A percentile compares a stretch with the other conserved stretches of the same genome.
phyloP scores from a whole-genome alignment of 2,888 invertebrate genomes.

The Parascotia fuliginaria region DNA sequence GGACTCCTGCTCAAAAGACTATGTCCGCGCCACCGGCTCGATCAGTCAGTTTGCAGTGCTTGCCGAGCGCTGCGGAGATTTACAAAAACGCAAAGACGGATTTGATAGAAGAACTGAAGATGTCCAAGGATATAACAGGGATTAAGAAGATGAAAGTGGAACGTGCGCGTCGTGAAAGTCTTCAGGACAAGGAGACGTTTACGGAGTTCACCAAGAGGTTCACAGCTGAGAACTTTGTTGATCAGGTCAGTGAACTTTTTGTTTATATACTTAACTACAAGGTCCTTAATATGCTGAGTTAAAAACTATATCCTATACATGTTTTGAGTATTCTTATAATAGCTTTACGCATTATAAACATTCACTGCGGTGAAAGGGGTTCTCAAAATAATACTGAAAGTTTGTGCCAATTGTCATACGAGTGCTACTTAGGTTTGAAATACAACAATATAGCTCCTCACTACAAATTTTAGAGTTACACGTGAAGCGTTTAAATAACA shows the following conservation, averaged over 20 bases:
- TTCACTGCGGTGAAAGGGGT: not conserved
- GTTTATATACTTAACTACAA: conserved; percentile 10
- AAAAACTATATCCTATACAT: not conserved
- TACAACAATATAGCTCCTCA: not conserved
- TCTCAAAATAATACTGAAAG: not conserved
- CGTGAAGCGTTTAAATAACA: too few relatives aligned
- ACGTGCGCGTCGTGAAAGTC: conserved; percentile 93
- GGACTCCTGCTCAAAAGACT: conserved; percentile 91
- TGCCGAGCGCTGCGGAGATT: conserved; percentile 88
- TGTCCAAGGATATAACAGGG: conserved; percentile 97
- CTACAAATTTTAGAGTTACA: not conserved
- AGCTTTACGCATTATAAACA: not conserved
- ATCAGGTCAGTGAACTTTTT: conserved; percentile 89
- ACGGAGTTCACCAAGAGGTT: conserved; percentile 94
- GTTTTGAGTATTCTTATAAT: not conserved
- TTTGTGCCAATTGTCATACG: not conserved
- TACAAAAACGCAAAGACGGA: conserved; percentile 93
- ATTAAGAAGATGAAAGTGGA: conserved; percentile 97
- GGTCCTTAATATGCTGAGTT: too few relatives aligned
- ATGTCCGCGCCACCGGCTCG: conserved; percentile 90
- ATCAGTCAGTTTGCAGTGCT: conserved; percentile 91
- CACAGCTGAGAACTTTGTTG: conserved; percentile 94
- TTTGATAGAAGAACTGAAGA: conserved; percentile 95
- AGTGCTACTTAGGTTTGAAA: not conserved
- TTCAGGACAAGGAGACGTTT: conserved; percentile 92